These are phyloP conservation scores for Zaprionus taronus DNA, from an alignment of 1,140 invertebrate genomes.

Conservation along the genomic window DNA sequence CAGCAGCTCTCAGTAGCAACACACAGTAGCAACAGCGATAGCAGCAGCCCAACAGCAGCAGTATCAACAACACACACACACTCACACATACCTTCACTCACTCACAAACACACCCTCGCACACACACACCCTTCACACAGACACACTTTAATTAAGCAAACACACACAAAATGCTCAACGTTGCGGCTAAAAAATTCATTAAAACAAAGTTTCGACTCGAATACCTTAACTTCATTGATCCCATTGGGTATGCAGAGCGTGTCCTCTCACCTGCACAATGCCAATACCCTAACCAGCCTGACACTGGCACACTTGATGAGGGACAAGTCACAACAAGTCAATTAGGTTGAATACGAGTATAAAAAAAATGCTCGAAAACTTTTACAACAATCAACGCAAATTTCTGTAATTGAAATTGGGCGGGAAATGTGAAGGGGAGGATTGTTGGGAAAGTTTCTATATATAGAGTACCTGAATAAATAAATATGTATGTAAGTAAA, in stretches of 20 bases:
- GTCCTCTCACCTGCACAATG: not conserved
- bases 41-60: not conserved
- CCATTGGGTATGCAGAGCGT: not conserved
- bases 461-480: not conserved
- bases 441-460: not conserved
- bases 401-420: not conserved
- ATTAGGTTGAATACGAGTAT: not conserved
- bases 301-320: not conserved
- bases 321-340: conserved; percentile 1
- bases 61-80: no score
- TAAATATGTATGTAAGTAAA: not conserved
- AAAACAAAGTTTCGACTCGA: conserved; percentile 56
- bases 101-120: conserved; percentile 24
- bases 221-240: conserved; percentile 12
- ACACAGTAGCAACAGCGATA: conserved; percentile 8
- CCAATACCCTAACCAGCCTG: not conserved
- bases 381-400: not conserved
- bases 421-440: not conserved
- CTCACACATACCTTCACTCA: not conserved
- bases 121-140: conserved; percentile 17
- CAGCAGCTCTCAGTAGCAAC: not conserved
- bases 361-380: not conserved
- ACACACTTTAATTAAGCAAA: conserved; percentile 75
- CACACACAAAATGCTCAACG: conserved; percentile 64
- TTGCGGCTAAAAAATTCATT: conserved; percentile 78